Evolutionary conservation across 2,113 vertebrate species (phyloP), one percentile per base, ranked within the genome.

Genomic region (Urocynchramus pylzowi): DNA sequence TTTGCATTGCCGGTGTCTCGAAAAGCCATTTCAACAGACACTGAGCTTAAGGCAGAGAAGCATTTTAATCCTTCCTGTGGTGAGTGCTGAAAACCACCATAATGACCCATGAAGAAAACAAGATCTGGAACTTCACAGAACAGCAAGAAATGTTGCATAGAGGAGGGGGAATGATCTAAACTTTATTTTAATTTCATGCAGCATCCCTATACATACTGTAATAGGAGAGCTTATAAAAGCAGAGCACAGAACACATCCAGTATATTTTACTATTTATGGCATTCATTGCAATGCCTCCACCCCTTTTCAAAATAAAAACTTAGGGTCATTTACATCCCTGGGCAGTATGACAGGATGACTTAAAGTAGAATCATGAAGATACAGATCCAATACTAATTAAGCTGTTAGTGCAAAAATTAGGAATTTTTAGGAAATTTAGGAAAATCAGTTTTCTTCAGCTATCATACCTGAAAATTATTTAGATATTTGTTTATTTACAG

Each of bases 21-120:
- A 73, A 95, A 87, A 96, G 81, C 95, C 91, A 65, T 95, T 96
- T 91, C 92, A 50, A 84, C 94, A 94, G 94, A 87, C 87, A 79
- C 56, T 53, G 71, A 95, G 94, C 65, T 90, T 78, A 85, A 76
- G 71, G 59, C 73, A 94, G 91, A 94, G 89, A 90, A 94, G 69
- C 84, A 47, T 92, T 94, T 94, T 95, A 89, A 95, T 94, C 52
- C 78, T 75, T 52, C 47, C 59, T 86, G 65, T 85, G 76, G 88
- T 70, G 95, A 93, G 45, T 41, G 9, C 50, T 78, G 78, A 84
- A 91, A 89, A 73, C 75, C 60, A 9, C 56, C 87, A 24, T 69
- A 93, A 81, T 76, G 84, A 74, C 69, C 84, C 61, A 81, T 50
- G 81, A 81, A 92, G 82, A 93, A 82, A 94, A 90, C 73, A 90